Evolutionary conservation across 2,113 vertebrate genomes (phyloP).

Genomic region (Microtus pennsylvanicus): DNA sequence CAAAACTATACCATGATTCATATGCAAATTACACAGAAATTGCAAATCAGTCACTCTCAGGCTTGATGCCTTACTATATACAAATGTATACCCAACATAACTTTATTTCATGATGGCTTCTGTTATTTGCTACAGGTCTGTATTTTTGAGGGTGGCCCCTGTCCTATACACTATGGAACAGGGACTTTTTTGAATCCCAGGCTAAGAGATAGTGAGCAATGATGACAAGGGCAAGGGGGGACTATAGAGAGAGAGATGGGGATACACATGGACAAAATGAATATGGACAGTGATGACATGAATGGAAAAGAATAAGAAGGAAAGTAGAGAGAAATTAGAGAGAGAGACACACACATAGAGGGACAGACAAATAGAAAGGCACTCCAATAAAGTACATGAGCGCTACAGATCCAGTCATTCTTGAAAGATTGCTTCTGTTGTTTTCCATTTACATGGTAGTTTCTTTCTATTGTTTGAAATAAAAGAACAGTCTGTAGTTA

Average conservation of each 20-base stretch:
- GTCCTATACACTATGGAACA: not conserved
- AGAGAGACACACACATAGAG: no score
- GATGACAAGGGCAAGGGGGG: no score
- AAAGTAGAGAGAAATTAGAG: not conserved
- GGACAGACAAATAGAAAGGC: no score
- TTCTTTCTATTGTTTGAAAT: not conserved
- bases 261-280: not conserved
- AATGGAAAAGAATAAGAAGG: not conserved
- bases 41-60: not conserved
- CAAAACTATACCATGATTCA: not conserved
- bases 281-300: not conserved
- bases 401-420: not conserved
- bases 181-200: not conserved
- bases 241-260: not conserved
- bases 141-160: not conserved
- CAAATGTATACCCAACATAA: not conserved
- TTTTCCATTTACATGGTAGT: not conserved
- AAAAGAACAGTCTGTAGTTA: not conserved
- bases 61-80: no score
- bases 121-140: not conserved
- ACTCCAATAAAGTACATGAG: not conserved
- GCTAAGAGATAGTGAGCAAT: not conserved
- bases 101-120: rapidly evolving
- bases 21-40: not conserved
- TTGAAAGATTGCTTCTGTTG: not conserved